A percentile compares a stretch with the other conserved stretches of the same genome.
phyloP scores from a whole-genome alignment of 2,797 vertebrate species.

The Alcedo quadribrachys region DNA sequence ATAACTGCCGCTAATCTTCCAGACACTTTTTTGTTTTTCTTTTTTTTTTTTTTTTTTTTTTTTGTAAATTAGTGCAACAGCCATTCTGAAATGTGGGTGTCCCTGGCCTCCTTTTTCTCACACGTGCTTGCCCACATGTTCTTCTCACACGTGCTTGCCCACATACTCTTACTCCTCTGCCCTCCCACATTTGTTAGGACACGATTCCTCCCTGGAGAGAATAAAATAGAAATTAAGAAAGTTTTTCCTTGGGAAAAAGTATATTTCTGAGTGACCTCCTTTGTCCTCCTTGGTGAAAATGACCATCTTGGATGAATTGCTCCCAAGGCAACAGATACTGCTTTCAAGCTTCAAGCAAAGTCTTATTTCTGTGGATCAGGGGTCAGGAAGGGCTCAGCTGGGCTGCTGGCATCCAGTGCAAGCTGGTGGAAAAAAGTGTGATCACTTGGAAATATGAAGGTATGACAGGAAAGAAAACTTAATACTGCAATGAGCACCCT shows the following conservation, averaged over 20 bases:
- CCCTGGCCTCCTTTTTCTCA: not conserved
- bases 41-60: not conserved
- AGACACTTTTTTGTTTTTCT: not conserved
- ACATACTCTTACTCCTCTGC: not conserved
- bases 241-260: not conserved
- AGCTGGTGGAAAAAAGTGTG: not conserved
- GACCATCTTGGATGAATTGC: not conserved
- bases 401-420: not conserved
- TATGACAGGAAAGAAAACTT: not conserved
- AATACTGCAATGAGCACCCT: not conserved
- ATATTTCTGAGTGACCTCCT: not conserved
- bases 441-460: not conserved
- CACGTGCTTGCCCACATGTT: not conserved
- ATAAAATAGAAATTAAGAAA: conserved; percentile 13
- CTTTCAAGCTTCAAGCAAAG: not conserved
- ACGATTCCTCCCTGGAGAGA: not conserved
- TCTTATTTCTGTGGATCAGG: not conserved
- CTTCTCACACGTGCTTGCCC: not conserved
- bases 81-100: not conserved
- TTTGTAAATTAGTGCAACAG: not conserved
- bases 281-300: not conserved
- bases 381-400: not conserved
- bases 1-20: not conserved
- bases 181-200: not conserved
- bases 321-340: not conserved